Base-by-base conservation (phyloP, 92 coral and sea anemone genomes). In the Epizoanthus stellaris region DNA sequence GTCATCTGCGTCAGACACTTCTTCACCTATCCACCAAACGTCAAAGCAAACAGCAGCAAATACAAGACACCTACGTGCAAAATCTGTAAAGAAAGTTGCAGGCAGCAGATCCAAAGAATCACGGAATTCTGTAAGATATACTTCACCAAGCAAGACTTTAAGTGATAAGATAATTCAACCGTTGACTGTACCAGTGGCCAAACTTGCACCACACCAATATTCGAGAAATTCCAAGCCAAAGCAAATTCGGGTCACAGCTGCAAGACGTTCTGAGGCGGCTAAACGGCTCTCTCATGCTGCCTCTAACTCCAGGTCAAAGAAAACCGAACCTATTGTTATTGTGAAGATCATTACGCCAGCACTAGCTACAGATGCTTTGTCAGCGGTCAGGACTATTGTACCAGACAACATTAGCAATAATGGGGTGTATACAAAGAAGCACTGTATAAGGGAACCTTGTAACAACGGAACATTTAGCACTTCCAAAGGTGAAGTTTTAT, bases 241-340 rank as follows among this genome's bases (percentile, higher is more conserved):
- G 54, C 91, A 87, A 80, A 77, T 76, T 82, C 58, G 91, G 69
- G 98, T 94, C 16, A 70, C 95, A 3, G 92, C 93, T 19, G 88
- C 95, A 10, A 70, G 95, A 54, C 85, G 95, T 62, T 92, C 98
- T 20, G 98, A 94, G 80, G 95, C 98, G 38, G 98, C 98, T 5
- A 94, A 92, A 36, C 87, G 90, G 59, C 81, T 90, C 42, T 79
- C 83, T 5, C 83, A 62, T 45, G 83, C 83, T 45, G 83, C 82
- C 42, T 67, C 83, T 21, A 86, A 85, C 85, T 86, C 6, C 68
- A 86, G 87, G 76, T 87, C 20, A 17, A 85, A 17, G 86, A 88
- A 49, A 76, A 49, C 80, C 67, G 92, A 67, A 74, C 92, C 75
- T n/a, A 91, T 88, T 56, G 91, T 91, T 36, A 89, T 91, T 58